Conservation (phyloP, 2,888 invertebrate species). For the Sturmia bella region DNA sequence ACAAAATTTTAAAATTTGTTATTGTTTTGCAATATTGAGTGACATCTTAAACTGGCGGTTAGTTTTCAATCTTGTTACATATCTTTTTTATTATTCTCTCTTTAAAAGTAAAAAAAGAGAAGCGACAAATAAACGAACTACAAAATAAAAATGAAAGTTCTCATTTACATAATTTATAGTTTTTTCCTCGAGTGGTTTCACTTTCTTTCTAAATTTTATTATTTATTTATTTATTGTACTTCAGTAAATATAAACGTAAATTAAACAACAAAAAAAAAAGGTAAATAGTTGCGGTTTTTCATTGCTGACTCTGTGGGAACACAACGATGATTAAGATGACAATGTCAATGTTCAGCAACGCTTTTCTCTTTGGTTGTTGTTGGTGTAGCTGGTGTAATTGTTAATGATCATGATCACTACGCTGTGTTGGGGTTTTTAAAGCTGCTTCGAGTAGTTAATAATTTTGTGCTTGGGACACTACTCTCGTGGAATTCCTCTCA, state of each 20-base stretch:
- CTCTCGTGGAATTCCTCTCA: background rate
- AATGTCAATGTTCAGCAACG: constrained; percentile 10
- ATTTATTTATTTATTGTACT: constrained; percentile 54
- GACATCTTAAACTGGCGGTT: constrained; percentile 35
- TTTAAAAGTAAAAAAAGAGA: constrained; percentile 1
- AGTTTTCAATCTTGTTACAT: constrained; percentile 27
- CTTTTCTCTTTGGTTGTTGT: background rate
- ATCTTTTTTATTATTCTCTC: background rate
- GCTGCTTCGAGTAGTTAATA: constrained; percentile 15
- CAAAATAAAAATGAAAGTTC: constrained; percentile 77
- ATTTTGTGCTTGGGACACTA: constrained; percentile 29
- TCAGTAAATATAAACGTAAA: constrained; percentile 31
- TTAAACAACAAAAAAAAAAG: background rate
- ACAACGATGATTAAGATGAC: constrained; percentile 15
- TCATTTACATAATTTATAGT: constrained; percentile 71
- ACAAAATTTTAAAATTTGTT: background rate
- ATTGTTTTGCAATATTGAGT: constrained; percentile 9
- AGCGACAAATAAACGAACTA: constrained; percentile 10
- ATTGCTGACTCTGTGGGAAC: constrained; percentile 15
- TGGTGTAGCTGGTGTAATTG: constrained; percentile 39
- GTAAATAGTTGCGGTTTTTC: constrained; percentile 52
- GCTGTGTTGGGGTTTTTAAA: background rate
- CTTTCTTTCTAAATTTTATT: constrained; percentile 67
- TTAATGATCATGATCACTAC: background rate
- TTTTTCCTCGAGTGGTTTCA: constrained; percentile 66